Evolutionary conservation across 2,797 vertebrate species (phyloP), one percentile per base, ranked within the genome.

Genomic region (Falco peregrinus): DNA sequence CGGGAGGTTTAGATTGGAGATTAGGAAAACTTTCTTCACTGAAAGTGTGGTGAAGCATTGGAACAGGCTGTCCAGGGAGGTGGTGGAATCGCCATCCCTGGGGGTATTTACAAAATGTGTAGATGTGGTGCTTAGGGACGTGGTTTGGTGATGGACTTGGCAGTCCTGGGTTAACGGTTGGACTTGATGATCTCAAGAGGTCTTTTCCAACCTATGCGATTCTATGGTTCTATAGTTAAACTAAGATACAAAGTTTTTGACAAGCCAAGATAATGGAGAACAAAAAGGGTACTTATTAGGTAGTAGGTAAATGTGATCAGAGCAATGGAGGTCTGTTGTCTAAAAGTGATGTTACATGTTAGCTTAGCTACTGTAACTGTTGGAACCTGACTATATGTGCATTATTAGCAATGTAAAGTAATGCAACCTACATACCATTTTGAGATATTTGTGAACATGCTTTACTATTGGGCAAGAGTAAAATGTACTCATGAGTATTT

Each of bases 291-390:
- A 29, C 13, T 76, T 79, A 15, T 0, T 11, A 31, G 4, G 7
- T 26, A 16, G 19, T 51, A 37, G 43, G 12, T 50, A 50, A 33
- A 19, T 47, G 14, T 57, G 50, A 33, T 51, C 0, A 0, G 3
- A 18, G 22, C 14, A 33, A 16, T n/a, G 22, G n/a, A 74, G 31
- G 83, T 85, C 12, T 11, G 0, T 26, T 87, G 28, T 65, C 28
- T 28, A 65, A 21, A 47, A 39, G 33, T 71, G 10, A 22, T 56
- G 9, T 35, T 81, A 8, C 7, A 0, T 37, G 25, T 78, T 78
- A 65, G 13, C 22, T 78, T 41, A 71, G 43, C 53, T 82, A 50
- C 63, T 79, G 4, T 43, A 54, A 29, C 24, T 54, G 43, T 35
- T 79, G 64, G 5, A 68, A 51, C 10, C 22, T 16, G 10, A 11